phyloP scores from a whole-genome alignment of 2,888 invertebrate species.

The Acanthoscelides obtectus region DNA sequence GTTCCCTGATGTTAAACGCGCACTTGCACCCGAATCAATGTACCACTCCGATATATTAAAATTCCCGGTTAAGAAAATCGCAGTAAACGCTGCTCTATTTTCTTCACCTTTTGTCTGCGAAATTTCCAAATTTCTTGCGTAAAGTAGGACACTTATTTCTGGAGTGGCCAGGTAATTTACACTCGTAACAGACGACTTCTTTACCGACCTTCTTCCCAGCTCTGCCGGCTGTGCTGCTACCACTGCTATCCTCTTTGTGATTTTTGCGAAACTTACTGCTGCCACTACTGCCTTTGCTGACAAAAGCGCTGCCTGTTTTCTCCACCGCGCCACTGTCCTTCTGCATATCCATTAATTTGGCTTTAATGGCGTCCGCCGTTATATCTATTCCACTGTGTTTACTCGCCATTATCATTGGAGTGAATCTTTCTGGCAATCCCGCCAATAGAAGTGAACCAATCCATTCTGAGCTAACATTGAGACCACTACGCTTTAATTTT shows the following conservation, averaged over 20 bases:
- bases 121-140: neutral
- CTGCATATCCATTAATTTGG: constrained; percentile 27
- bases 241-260: constrained; percentile 5
- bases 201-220: constrained; percentile 3
- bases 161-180: constrained; percentile 23
- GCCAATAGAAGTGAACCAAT: constrained; percentile 25
- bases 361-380: constrained; percentile 27
- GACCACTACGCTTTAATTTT: constrained; percentile 22
- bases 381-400: constrained; percentile 27
- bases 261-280: too few species aligned
- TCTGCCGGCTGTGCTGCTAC: too few species aligned
- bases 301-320: constrained; percentile 4
- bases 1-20: constrained; percentile 23
- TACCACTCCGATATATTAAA: constrained; percentile 27
- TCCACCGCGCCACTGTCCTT: neutral
- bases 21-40: constrained; percentile 29
- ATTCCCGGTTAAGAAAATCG: constrained; percentile 19
- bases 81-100: constrained; percentile 28
- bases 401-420: constrained; percentile 28
- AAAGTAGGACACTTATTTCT: constrained; percentile 24
- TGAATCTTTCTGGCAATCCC: constrained; percentile 24
- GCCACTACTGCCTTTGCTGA: neutral
- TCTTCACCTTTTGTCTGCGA: too few species aligned
- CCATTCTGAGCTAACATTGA: constrained; percentile 20
- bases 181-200: constrained; percentile 20